Conservation (phyloP, 92 coral and sea anemone genomes). For the Palythoa heliodiscus region DNA sequence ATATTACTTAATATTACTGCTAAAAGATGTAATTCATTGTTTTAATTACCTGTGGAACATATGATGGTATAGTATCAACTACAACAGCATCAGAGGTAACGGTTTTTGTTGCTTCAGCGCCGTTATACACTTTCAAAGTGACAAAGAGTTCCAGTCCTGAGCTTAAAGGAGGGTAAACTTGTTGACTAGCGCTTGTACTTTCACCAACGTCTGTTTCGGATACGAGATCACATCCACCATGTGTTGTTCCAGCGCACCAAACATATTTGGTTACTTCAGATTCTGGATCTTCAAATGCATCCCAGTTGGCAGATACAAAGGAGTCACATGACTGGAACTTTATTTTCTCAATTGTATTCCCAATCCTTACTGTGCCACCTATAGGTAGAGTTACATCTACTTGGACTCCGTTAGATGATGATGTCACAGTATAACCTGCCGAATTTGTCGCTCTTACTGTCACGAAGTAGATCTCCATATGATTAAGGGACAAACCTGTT, state of each 20-base stretch:
- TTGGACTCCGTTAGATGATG: constrained; percentile 21
- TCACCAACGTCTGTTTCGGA: constrained; percentile 53
- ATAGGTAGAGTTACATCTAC: constrained; percentile 51
- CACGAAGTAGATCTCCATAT: constrained; percentile 32
- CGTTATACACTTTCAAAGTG: constrained; percentile 65
- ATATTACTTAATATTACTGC: too few species aligned
- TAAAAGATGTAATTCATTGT: not conserved
- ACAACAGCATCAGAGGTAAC: constrained; percentile 69
- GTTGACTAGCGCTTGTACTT: constrained; percentile 37
- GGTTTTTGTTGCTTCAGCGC: constrained; percentile 52
- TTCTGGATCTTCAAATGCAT: constrained; percentile 70
- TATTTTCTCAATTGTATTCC: constrained; percentile 21
- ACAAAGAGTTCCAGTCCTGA: constrained; percentile 67
- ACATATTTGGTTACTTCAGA: constrained; percentile 67
- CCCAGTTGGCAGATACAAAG: constrained; percentile 80
- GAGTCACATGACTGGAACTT: constrained; percentile 53
- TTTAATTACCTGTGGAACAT: constrained; percentile 56
- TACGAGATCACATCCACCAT: constrained; percentile 77
- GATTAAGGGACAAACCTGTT: constrained; percentile 10
- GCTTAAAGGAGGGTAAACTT: constrained; percentile 47
- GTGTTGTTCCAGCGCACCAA: constrained; percentile 79
- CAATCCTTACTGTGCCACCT: constrained; percentile 61
- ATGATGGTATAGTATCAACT: constrained; percentile 71
- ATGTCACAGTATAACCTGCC: constrained; percentile 20
- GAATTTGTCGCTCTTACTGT: constrained; percentile 28